These are phyloP conservation scores for Picathartes gymnocephalus DNA, from an alignment of 2,113 vertebrate species.

Conservation along the genomic window DNA sequence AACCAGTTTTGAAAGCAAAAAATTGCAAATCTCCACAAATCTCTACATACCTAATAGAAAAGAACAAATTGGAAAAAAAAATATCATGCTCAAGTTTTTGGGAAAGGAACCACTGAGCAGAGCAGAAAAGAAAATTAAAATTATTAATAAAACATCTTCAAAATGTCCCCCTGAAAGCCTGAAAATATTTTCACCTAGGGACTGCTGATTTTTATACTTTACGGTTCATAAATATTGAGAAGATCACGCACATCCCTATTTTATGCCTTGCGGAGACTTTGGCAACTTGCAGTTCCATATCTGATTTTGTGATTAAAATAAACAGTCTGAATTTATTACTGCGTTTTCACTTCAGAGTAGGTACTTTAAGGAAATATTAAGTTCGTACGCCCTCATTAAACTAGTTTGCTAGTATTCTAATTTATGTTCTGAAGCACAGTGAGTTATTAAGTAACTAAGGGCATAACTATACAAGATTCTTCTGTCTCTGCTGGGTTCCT, in stretches of 20 bases:
- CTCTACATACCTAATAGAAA: neutral
- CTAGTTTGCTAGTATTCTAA: neutral
- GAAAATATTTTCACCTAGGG: neutral
- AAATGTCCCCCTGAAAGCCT: neutral
- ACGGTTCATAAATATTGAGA: slow-evolving; percentile 30
- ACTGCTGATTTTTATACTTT: neutral
- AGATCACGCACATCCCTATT: neutral
- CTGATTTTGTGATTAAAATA: slow-evolving; percentile 23
- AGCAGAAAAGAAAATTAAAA: slow-evolving; percentile 1
- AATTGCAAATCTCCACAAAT: neutral
- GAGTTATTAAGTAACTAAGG: neutral
- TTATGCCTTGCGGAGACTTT: neutral
- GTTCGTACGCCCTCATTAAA: slow-evolving; percentile 12
- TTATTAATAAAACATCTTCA: slow-evolving; percentile 17
- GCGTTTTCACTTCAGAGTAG: neutral
- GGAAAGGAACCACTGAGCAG: neutral
- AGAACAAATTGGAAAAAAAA: neutral
- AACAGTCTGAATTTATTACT: slow-evolving; percentile 12
- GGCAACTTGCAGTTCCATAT: neutral
- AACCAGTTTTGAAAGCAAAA: neutral
- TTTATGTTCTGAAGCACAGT: neutral
- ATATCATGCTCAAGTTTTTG: neutral
- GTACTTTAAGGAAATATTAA: slow-evolving; percentile 16
- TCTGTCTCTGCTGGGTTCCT: neutral
- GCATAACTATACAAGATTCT: neutral